phyloP scores from a whole-genome alignment of 53 echinoderm and acorn worm species.

The Actinopyga echinites region DNA sequence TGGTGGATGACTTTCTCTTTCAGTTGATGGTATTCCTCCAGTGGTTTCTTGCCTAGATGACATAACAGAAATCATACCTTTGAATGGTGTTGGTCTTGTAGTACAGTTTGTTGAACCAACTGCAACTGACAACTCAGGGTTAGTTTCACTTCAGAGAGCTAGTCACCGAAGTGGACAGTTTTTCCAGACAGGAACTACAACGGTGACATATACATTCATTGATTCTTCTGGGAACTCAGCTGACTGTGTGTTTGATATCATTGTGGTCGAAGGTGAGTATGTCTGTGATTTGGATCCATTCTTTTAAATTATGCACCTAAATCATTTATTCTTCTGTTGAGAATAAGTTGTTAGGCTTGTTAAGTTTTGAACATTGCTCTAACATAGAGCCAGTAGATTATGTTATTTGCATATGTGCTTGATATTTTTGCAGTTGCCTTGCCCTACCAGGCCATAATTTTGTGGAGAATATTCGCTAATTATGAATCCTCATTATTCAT shows the following conservation, averaged over 20 bases:
- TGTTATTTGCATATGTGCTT: too few species aligned
- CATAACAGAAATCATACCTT: slow-evolving; percentile 7
- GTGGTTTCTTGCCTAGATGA: slow-evolving; percentile 4
- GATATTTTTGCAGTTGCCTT: too few species aligned
- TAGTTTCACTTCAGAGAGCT: neutral
- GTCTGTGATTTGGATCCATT: too few species aligned
- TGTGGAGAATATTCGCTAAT: too few species aligned
- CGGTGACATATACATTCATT: slow-evolving; percentile 47
- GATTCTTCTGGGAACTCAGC: slow-evolving; percentile 42
- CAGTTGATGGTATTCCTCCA: slow-evolving; percentile 49
- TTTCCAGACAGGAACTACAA: neutral
- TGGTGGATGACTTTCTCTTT: neutral
- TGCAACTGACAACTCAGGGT: slow-evolving; percentile 56
- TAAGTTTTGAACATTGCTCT: too few species aligned
- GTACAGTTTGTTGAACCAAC: slow-evolving; percentile 40
- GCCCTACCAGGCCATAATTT: too few species aligned
- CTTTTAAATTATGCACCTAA: too few species aligned
- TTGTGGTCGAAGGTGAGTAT: slow-evolving; percentile 47
- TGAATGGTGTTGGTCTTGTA: slow-evolving; percentile 12
- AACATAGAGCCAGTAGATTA: too few species aligned
- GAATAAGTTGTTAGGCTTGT: too few species aligned
- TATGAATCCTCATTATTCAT: too few species aligned
- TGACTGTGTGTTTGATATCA: slow-evolving; percentile 46
- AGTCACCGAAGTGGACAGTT: slow-evolving; percentile 17
- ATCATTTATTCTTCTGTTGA: too few species aligned